Evolutionary conservation across 2,113 vertebrate genomes (phyloP).

Genomic region (Ptilonorhynchus violaceus): DNA sequence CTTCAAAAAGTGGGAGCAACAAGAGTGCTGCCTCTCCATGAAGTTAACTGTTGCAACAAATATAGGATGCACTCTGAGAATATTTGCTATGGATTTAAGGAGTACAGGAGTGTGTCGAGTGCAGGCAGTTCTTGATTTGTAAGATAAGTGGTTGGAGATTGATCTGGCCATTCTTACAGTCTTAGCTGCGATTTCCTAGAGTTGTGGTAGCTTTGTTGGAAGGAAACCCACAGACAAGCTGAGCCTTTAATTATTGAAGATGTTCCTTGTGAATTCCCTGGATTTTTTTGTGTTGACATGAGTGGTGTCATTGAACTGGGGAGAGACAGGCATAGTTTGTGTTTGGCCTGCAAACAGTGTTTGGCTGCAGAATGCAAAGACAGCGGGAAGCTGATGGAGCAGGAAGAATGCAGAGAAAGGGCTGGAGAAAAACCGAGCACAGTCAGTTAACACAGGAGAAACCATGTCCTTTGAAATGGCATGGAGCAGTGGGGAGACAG

Average conservation of each 20-base stretch:
- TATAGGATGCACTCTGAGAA: background rate
- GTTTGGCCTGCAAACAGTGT: background rate
- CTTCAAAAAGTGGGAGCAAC: background rate
- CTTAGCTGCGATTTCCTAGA: background rate
- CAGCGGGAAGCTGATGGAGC: background rate
- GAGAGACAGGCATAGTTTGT: background rate
- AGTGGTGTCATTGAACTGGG: background rate
- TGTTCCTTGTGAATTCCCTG: background rate
- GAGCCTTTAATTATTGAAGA: slow-evolving; percentile 16
- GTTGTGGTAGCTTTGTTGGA: background rate
- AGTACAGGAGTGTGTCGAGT: background rate
- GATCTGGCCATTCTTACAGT: background rate
- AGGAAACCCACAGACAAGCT: background rate
- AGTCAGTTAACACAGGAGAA: background rate
- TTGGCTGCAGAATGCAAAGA: background rate
- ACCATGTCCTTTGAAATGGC: background rate
- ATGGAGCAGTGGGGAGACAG: background rate
- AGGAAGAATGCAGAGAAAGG: background rate
- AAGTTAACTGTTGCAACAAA: background rate
- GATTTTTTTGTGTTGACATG: background rate
- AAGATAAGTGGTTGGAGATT: background rate
- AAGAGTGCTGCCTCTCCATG: background rate
- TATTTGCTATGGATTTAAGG: slow-evolving; percentile 5
- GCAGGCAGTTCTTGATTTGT: background rate
- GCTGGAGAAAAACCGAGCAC: background rate